phyloP scores from a whole-genome alignment of 2,113 vertebrate species.

The Odobenus rosmarus region DNA sequence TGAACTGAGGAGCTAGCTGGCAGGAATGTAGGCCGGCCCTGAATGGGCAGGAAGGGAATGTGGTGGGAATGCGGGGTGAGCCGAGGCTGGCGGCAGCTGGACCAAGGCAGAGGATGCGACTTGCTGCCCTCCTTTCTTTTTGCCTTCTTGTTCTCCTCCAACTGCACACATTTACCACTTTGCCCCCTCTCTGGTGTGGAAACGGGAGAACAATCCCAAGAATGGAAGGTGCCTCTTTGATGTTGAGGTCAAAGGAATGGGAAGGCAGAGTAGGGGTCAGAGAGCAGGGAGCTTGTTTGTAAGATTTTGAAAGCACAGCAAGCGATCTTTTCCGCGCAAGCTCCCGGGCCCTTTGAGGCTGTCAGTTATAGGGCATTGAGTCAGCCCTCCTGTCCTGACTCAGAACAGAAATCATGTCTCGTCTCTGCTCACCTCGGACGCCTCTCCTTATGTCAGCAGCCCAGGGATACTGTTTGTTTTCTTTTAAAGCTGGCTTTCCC shows the following conservation, averaged over 20 bases:
- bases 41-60: neutral
- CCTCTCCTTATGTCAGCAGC: neutral
- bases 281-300: neutral
- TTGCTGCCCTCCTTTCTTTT: neutral
- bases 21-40: neutral
- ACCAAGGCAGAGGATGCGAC: neutral
- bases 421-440: rapidly evolving
- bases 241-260: neutral
- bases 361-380: neutral
- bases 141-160: neutral
- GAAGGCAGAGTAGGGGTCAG: neutral
- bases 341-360: neutral
- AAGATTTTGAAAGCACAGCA: neutral
- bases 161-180: rapidly evolving
- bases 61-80: neutral
- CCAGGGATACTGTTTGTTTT: neutral
- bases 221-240: neutral
- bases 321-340: neutral
- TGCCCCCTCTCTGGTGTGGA: neutral
- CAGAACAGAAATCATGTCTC: neutral
- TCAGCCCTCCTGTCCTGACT: neutral
- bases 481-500: neutral
- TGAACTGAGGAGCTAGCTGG: neutral
- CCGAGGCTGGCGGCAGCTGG: neutral
- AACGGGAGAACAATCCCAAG: neutral